These are phyloP conservation scores for Chlorospingus semifuscus DNA, from an alignment of 2,797 vertebrate species.

Conservation along the genomic window DNA sequence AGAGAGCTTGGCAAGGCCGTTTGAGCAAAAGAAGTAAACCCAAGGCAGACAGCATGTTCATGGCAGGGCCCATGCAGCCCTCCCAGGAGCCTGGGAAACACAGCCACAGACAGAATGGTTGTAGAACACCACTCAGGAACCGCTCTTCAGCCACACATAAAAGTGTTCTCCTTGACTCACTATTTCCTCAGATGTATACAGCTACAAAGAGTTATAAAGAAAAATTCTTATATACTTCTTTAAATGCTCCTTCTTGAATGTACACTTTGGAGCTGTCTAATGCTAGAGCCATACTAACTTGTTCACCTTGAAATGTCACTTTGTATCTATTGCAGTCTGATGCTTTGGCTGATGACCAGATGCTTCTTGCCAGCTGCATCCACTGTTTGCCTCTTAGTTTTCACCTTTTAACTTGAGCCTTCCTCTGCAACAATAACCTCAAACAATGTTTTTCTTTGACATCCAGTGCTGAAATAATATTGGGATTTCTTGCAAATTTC, in stretches of 20 bases:
- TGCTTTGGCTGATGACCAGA: neutral
- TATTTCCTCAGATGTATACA: neutral
- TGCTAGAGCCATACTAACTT: neutral
- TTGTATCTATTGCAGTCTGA: neutral
- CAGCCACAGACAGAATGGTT: no score
- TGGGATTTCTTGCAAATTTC: neutral
- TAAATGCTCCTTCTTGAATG: neutral
- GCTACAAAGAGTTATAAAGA: neutral
- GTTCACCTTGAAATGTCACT: neutral
- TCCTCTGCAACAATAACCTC: neutral
- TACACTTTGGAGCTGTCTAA: neutral
- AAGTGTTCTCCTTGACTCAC: neutral
- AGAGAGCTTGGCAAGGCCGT: neutral
- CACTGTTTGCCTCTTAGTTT: neutral
- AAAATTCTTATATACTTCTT: neutral
- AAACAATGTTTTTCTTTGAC: neutral
- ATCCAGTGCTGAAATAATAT: neutral
- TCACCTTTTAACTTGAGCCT: neutral
- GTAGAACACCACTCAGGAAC: neutral
- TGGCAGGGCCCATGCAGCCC: rapidly evolving
- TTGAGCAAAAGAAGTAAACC: neutral
- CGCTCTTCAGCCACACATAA: neutral
- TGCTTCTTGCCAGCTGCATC: neutral
- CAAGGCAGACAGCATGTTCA: neutral
- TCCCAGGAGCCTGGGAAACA: neutral